Evolutionary conservation across 2,113 vertebrate genomes (phyloP), one percentile per base, ranked within the genome.

Genomic region (Clarias macrocephalus): DNA sequence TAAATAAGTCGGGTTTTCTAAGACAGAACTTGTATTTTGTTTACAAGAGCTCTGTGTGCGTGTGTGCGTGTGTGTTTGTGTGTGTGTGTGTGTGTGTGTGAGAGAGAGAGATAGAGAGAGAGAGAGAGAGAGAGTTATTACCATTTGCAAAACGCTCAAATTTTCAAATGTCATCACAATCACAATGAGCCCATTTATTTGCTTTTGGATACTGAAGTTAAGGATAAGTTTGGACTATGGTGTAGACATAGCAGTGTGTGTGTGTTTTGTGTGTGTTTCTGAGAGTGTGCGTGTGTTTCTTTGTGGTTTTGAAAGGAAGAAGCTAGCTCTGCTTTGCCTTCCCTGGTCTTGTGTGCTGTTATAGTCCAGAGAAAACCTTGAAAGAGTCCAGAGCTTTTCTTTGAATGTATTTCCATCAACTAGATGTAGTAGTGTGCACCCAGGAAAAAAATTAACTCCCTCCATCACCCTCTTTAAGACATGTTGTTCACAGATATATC

Each of bases 1-100:
- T 87, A 82, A 89, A 89, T 87, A 87, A 87, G 52, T 48, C 3
- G 54, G 52, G 66, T 30, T 68, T 66, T 87, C 42, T 37, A 66
- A 56, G 10, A 62, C 77, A n/a, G 9, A 30, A 66, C 54, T 76
- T 77, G 65, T 33, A 66, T 33, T 19, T n/a, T 84, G 73, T 80
- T 82, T 56, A 83, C n/a, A 85, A 28, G 23, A 54, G 54, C 54
- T 19, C 59, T 82, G 21, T 25, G 65, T 77, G 25, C 5, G 28
- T 86, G 62, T 66, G 56, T 73, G 70, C 48, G 65, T n/a, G 52
- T 72, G 15, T 62, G 23, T 63, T 23, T 25, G 62, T 63, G 62
- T 63, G 57, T 59, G 18, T 59, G 18, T 59, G 18, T 18, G 18
- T 19, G 16, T 59, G 42, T 48, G 42, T 48, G 42, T 48, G 33